Evolutionary conservation across 2,888 invertebrate genomes (phyloP), one percentile per base, ranked within the genome.

Genomic region (Cosmorhoe ocellata): DNA sequence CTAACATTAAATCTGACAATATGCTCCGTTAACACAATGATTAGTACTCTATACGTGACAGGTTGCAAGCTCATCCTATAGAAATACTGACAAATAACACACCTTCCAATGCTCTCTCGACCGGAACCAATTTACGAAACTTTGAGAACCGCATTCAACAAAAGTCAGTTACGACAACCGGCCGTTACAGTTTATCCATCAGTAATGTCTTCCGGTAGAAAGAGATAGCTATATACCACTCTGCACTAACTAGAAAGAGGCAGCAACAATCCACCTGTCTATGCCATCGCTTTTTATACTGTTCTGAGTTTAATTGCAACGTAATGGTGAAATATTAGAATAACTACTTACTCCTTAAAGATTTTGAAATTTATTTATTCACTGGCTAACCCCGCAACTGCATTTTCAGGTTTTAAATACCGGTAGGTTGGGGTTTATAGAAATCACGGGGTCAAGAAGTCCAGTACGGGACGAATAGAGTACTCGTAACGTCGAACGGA

Each of bases 111-210:
- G 38, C 2, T 30, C 39, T 41, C 11, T 33, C 28, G 38, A 51
- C 45, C 51, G 40, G 51, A 53, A 53, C 47, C 49, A 48, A 51
- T 58, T 51, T 31, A 26, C 10, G 11, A 63, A 69, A 77, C 56
- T 80, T 87, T 85, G 76, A 81, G 66, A 64, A 42, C 56, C 79
- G 41, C 66, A 59, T 8, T 48, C 48, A 70, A 74, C 74, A 81
- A 83, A 86, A 87, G 87, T 85, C 85, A 84, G 86, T 88, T 89
- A 85, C 84, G 74, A 81, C 82, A 81, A 79, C 72, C 70, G 72
- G 81, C 86, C 86, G 89, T 89, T 88, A 88, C 81, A 85, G 70
- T 84, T 82, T 82, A 78, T 71, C 77, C 81, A 78, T 73, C 77
- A 77, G 71, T 67, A 62, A 66, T 57, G 73, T 78, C 79, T 82